A percentile compares a stretch with the other conserved stretches of the same genome.
Conservation (phyloP, 2,113 vertebrate genomes). For the Oreotrochilus melanogaster region DNA sequence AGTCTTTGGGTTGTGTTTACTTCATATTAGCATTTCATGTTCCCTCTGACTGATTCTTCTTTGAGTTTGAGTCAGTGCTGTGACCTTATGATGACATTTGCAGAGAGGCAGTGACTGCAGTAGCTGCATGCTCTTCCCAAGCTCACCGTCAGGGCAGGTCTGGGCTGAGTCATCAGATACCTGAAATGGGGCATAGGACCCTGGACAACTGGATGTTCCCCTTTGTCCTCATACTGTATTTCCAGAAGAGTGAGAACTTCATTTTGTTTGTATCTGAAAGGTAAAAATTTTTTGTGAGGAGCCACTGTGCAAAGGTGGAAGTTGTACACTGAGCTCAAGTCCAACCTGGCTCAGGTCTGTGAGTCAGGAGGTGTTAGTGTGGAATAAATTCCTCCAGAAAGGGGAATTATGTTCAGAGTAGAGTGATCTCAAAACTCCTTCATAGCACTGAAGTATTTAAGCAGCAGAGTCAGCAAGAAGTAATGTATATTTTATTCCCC, state of each 20-base stretch:
- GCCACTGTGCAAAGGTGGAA: neutral
- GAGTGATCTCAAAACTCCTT: neutral
- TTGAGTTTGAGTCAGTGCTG: constrained; percentile 37
- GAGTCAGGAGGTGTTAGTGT: neutral
- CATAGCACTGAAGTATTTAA: neutral
- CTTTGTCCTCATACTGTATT: neutral
- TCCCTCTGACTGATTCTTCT: constrained; percentile 27
- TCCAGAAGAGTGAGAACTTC: neutral
- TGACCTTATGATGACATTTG: constrained; percentile 75
- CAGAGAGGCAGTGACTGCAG: constrained; percentile 15
- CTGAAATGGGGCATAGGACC: neutral
- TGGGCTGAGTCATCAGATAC: neutral
- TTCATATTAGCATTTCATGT: constrained; percentile 36
- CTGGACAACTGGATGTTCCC: neutral
- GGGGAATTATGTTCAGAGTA: neutral
- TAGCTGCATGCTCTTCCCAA: neutral
- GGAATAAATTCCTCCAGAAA: neutral
- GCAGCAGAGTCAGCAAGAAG: neutral
- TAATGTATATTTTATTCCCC: neutral
- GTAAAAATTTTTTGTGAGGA: neutral
- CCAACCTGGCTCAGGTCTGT: accelerated
- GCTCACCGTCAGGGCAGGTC: neutral
- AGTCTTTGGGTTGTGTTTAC: constrained; percentile 1
- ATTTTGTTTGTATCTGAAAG: neutral
- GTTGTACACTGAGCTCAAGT: neutral